A percentile compares a stretch with the other conserved stretches of the same genome.
phyloP scores from a whole-genome alignment of 2,113 vertebrate species.

The Tyrannus savana region DNA sequence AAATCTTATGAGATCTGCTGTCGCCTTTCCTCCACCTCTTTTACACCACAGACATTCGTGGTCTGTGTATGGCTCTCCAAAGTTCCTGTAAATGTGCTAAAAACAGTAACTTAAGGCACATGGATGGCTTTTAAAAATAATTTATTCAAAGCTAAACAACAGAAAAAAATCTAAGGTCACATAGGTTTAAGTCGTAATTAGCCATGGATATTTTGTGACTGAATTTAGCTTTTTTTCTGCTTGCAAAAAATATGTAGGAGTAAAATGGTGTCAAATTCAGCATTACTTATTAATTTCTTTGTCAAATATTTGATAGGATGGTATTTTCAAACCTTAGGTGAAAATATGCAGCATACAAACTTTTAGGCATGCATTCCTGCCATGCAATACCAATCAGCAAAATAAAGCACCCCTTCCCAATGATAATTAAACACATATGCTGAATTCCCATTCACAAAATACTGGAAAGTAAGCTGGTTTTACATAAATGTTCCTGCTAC shows the following conservation, averaged over 20 bases:
- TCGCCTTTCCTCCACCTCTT: not conserved
- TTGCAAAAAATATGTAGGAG: not conserved
- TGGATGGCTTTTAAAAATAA: not conserved
- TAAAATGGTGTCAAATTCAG: not conserved
- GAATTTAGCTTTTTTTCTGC: not conserved
- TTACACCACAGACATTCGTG: not conserved
- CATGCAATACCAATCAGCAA: not conserved
- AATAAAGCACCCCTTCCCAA: not conserved
- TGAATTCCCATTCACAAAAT: not conserved
- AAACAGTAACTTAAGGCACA: not conserved
- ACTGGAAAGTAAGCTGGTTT: not conserved
- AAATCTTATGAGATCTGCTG: not conserved
- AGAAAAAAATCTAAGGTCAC: not conserved
- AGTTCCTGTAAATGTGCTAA: not conserved
- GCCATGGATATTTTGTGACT: not conserved
- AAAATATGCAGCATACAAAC: not conserved
- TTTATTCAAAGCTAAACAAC: not conserved
- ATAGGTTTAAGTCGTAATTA: not conserved
- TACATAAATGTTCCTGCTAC: not conserved
- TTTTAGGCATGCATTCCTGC: not conserved
- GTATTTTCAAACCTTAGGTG: not conserved
- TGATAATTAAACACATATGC: not conserved
- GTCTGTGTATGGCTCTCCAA: accelerated
- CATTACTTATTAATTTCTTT: not conserved
- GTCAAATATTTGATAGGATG: not conserved